Evolutionary conservation across 1,140 invertebrate genomes (phyloP).

Genomic region (Adelges cooleyi): DNA sequence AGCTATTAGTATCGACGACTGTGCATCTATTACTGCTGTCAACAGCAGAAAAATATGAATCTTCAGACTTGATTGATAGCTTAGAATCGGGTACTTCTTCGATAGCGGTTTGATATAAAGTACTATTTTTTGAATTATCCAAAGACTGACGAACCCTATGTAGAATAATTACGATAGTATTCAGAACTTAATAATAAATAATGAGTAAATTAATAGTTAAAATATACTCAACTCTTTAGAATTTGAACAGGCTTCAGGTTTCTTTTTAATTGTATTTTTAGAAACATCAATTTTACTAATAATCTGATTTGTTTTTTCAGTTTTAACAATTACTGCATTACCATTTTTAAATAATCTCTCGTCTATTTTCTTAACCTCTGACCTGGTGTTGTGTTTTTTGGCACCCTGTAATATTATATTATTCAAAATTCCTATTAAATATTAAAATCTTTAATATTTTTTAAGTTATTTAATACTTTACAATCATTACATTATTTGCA

Average conservation of each 20-base stretch:
- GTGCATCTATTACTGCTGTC: background rate
- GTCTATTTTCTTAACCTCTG: background rate
- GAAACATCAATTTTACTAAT: background rate
- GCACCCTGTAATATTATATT: background rate
- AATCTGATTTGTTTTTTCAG: background rate
- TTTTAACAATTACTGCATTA: background rate
- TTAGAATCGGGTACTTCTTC: background rate
- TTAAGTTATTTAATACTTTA: background rate
- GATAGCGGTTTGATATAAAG: background rate
- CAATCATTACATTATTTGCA: conserved; percentile 4
- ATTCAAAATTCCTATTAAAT: background rate
- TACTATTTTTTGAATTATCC: background rate
- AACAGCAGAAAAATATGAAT: background rate
- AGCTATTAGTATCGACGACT: background rate
- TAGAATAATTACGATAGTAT: no score
- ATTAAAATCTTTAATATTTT: background rate
- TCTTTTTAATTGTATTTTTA: background rate
- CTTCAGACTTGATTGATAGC: background rate
- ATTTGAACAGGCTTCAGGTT: background rate
- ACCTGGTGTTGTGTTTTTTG: background rate
- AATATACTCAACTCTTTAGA: background rate
- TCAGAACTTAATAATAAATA: background rate
- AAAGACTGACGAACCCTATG: background rate
- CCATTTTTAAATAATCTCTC: background rate
- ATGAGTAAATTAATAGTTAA: background rate